Conservation (phyloP, 1,140 invertebrate species). For the Dinothrombium tinctorium region DNA sequence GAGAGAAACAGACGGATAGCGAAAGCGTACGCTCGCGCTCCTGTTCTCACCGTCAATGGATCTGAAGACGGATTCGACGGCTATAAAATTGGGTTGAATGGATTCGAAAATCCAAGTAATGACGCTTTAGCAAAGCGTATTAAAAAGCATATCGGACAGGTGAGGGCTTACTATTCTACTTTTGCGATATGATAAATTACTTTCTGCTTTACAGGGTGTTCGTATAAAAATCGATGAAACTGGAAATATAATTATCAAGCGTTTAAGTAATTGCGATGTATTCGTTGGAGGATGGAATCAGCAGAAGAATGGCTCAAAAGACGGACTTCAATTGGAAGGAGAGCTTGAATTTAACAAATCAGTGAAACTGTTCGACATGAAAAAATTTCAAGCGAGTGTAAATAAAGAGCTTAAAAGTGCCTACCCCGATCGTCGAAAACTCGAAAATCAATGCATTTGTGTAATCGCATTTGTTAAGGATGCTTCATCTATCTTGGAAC, state of each 20-base stretch:
- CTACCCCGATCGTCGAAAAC: slow-evolving; percentile 59
- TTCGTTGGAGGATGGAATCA: slow-evolving; percentile 33
- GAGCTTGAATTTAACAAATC: slow-evolving; percentile 71
- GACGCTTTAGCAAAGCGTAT: slow-evolving; percentile 74
- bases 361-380: slow-evolving; percentile 89
- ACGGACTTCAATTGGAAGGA: slow-evolving; percentile 60
- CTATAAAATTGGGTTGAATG: slow-evolving; percentile 42
- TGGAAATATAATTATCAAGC: slow-evolving; percentile 73
- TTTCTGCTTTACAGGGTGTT: slow-evolving; percentile 36
- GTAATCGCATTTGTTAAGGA: slow-evolving; percentile 70
- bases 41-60: slow-evolving; percentile 39
- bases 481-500: slow-evolving; percentile 57
- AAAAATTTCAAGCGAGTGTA: slow-evolving; percentile 79
- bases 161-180: too few relatives aligned
- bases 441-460: slow-evolving; percentile 73
- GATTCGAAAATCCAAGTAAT: slow-evolving; percentile 80
- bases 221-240: slow-evolving; percentile 88
- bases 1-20: slow-evolving; percentile 73
- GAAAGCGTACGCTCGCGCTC: slow-evolving; percentile 52
- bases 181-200: too few relatives aligned
- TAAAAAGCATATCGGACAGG: slow-evolving; percentile 68
- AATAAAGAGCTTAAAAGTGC: slow-evolving; percentile 52
- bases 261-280: slow-evolving; percentile 70
- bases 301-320: slow-evolving; percentile 34
- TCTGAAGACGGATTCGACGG: slow-evolving; percentile 85